Percentiles rank a stretch among this genome's conserved stretches.
phyloP scores from a whole-genome alignment of 2,797 vertebrate species.

The Prunella strophiata region DNA sequence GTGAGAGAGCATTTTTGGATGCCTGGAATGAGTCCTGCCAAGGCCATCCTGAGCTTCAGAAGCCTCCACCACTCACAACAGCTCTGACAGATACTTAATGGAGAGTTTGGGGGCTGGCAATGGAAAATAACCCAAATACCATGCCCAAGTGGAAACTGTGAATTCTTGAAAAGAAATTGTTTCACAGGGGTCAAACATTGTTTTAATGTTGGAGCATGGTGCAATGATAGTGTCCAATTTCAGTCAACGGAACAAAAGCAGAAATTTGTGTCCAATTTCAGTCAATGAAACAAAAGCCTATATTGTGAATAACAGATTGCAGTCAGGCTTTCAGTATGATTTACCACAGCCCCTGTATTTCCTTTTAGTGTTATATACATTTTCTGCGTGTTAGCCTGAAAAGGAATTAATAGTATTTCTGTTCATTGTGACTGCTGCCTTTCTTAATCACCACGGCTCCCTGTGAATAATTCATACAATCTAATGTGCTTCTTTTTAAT shows the following conservation, averaged over 20 bases:
- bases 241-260: background rate
- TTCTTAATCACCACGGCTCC: conserved; percentile 32
- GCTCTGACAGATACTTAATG: background rate
- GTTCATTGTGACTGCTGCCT: conserved; percentile 49
- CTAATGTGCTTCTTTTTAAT: conserved; percentile 62
- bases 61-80: rapidly evolving
- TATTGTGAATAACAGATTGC: background rate
- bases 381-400: conserved; percentile 48
- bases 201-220: background rate
- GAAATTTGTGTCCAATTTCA: background rate
- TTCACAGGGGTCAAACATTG: background rate
- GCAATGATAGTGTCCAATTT: background rate
- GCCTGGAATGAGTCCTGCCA: rapidly evolving
- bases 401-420: conserved; percentile 51
- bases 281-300: background rate
- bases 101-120: background rate
- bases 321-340: background rate
- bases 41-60: background rate
- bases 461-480: conserved; percentile 72
- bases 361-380: background rate
- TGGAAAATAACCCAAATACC: background rate
- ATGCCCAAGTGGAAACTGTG: background rate
- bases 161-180: background rate
- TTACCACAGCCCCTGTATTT: background rate
- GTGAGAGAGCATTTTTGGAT: background rate